Evolutionary conservation across 2,888 invertebrate species (phyloP), one percentile per base, ranked within the genome.

Genomic region (Apoda limacodes): DNA sequence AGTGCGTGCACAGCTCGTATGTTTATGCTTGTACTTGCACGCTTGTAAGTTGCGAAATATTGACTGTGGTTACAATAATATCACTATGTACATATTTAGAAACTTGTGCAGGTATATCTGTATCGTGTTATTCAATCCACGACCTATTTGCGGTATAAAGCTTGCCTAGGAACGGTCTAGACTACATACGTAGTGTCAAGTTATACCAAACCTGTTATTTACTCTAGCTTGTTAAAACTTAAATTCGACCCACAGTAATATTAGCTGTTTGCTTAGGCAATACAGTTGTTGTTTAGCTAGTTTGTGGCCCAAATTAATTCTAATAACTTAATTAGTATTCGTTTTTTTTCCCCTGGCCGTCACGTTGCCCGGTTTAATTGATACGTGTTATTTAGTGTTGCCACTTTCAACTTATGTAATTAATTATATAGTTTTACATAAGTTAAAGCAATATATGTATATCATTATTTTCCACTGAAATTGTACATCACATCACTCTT

Each of bases 141-240:
- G 76, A 67, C 78, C 80, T 64, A 74, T 71, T 78, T 80, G 78
- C 55, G 80, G 78, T 76, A 58, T 62, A 57, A 56, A 55, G 46
- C 45, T 49, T 55, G 52, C 49, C 47, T 56, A 58, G 50, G n/a
- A n/a, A 50, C 52, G 43, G 46, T 49, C 48, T 48, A 52, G 50
- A 51, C 50, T 48, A 43, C 50, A 48, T 44, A 42, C 38, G 41
- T 34, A 40, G 35, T 37, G 40, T 45, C 45, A 34, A 32, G 43
- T 46, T 40, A 43, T 47, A 34, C 37, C 45, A 49, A 54, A 59
- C 57, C 47, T 50, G 56, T 51, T 45, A n/a, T n/a, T n/a, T n/a
- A n/a, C n/a, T n/a, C n/a, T n/a, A n/a, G n/a, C n/a, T n/a, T n/a
- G n/a, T n/a, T n/a, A n/a, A n/a, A n/a, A n/a, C n/a, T n/a, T n/a